Evolutionary conservation across 2,888 invertebrate genomes (phyloP), one percentile per base, ranked within the genome.

Genomic region (Elegia similella): DNA sequence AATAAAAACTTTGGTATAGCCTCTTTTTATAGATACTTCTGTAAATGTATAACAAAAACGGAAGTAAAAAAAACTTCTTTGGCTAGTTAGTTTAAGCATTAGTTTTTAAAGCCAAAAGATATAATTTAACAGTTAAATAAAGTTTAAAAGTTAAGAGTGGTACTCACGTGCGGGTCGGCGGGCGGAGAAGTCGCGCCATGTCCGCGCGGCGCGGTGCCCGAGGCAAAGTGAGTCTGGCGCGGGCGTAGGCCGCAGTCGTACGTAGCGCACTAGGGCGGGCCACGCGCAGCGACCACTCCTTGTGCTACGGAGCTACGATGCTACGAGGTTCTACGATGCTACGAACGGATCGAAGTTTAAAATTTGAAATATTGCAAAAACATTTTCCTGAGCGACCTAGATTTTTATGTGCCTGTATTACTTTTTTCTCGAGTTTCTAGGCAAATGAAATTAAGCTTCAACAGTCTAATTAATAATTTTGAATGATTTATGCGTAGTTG

Each of bases 111-210:
- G 23, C 23, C 5, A 23, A 23, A 23, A 23, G 2, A 23, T 23
- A 23, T 23, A 23, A 23, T 23, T 43, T 43, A 8, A 43, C 7
- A 13, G 23, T 10, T 23, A 17, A 10, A n/a, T 6, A 55, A 55
- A 55, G 34, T 48, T 16, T 8, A 10, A 43, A 48, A 56, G 29
- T 61, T 62, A 55, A 63, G 57, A 57, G 59, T 58, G 17, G 60
- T 78, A 89, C 90, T 90, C 62, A 90, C 90, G 82, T 85, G 87
- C 78, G 86, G 86, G 78, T 82, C 78, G 86, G 86, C 78, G 84
- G 88, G 77, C 82, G 84, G 79, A 78, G 75, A 60, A 70, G 72
- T 76, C 78, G 85, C 88, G 88, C 88, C 90, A 91, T 90, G 88
- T 80, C 90, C 83, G 84, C 85, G 77, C 82, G 80, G 81, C 85